Base-by-base conservation (phyloP, 2,888 invertebrate species). In the Sericinus montela region DNA sequence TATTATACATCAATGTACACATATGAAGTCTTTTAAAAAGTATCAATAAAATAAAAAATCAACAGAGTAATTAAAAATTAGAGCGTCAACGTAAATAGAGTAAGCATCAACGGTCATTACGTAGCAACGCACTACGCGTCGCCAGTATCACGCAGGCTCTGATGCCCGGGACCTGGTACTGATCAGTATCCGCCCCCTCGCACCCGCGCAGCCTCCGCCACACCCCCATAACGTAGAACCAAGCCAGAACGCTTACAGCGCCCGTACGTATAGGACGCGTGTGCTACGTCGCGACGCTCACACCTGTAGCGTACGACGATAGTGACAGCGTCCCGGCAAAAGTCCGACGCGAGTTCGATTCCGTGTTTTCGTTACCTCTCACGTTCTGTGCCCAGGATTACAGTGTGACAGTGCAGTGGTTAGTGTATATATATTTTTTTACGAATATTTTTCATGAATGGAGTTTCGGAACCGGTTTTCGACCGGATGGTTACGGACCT, bases 81-180 rank as follows among this genome's bases (percentile, higher is more conserved):
- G n/a, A n/a, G n/a, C n/a, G n/a, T n/a, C n/a, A n/a, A n/a, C n/a
- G 38, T 11, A 38, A 45, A 36, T 19, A 35, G 13, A 30, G 30
- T 37, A 42, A 36, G 37, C 48, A 37, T 42, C 16, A 35, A 29
- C 40, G 41, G 35, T 39, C 39, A 46, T 46, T 46, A 39, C 19
- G 40, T 16, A 29, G 37, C 16, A 40, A 44, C 44, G 49, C 49
- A 45, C 35, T 40, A 45, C 49, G 44, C 65, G 58, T 58, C 57
- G 59, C 62, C 55, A 56, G 62, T 56, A 60, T 56, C 68, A 73
- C 76, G 75, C 80, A 80, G 75, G 72, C 71, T 78, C 72, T 69
- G 68, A 57, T 61, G 63, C 75, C 83, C 81, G 73, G 83, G 80
- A 75, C 71, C 65, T 70, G 63, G 62, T 80, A 80, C 66, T 76